Evolutionary conservation across 2,113 vertebrate genomes (phyloP), one percentile per base, ranked within the genome.

Genomic region (Phyllostomus discolor): DNA sequence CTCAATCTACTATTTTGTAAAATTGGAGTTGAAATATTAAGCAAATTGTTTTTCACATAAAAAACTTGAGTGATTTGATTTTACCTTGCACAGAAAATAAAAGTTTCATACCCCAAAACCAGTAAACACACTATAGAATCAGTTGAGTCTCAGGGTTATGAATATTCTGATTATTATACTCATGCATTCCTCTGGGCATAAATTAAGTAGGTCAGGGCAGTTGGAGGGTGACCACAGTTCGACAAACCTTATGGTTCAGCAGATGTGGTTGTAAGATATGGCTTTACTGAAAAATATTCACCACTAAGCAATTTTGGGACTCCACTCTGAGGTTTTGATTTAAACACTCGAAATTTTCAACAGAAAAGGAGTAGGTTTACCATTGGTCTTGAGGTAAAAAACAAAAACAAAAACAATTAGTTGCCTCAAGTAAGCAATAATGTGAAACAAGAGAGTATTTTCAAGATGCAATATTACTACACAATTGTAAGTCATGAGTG

Each of bases 211-310:
- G 64, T 67, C 69, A 83, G 57, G 84, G 90, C 75, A 94, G 66
- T 48, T 66, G 75, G 76, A 90, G 80, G 64, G 16, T 79, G 91
- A 95, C 95, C 92, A 90, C 84, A 97, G 84, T 46, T 88, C 15
- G 10, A 85, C 46, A 95, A 95, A 96, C 5, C 79, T 72, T 67
- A 94, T 48, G 52, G 72, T 89, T 97, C 87, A 98, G 96, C 90
- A 97, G 88, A 97, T 95, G 91, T 95, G 96, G 95, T 95, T 95
- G 28, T 91, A 72, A 76, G 80, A 95, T 94, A 96, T 5, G 72
- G 83, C 73, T 82, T 92, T 78, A 73, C 75, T 81, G 59, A 96
- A 92, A 95, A 97, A 90, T 90, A 90, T 46, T 96, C 90, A 76
- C 87, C 67, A 76, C 88, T 43, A 93, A 94, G 84, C 90, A 96